Percentiles rank a stretch among this genome's conserved stretches.
These are phyloP conservation scores for Rhodinocichla rosea DNA, from an alignment of 2,113 vertebrate species.

Conservation along the genomic window DNA sequence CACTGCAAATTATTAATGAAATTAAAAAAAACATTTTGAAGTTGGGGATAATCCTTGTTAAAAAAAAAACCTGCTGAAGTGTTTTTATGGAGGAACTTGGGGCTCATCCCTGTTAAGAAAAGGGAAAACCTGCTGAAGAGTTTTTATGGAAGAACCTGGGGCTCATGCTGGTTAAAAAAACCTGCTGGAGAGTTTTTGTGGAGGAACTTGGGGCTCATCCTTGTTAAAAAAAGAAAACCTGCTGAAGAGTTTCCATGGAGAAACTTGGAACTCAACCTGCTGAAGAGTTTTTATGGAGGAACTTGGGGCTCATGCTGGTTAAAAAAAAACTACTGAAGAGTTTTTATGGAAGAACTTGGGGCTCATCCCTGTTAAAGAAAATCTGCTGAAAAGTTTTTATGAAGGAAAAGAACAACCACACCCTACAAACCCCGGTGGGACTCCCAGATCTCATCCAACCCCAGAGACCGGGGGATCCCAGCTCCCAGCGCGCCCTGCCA, in stretches of 20 bases:
- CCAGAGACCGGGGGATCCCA: background rate
- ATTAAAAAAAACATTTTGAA: background rate
- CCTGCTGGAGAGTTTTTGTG: accelerated
- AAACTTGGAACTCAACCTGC: background rate
- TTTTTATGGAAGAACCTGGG: accelerated
- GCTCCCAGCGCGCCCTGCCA: too few species aligned
- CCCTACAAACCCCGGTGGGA: background rate
- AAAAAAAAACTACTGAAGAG: background rate
- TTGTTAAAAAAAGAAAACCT: background rate
- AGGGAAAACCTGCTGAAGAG: too few species aligned
- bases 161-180: background rate
- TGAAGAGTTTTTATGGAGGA: background rate
- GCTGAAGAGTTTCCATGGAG: background rate
- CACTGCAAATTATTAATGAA: accelerated
- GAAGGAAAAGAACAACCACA: background rate
- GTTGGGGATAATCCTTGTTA: background rate
- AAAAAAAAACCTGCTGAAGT: background rate
- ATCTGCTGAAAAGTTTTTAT: accelerated
- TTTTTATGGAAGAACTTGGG: accelerated
- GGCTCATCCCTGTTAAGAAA: background rate
- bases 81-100: background rate
- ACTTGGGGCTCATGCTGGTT: background rate
- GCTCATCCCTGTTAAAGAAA: background rate
- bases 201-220: background rate
- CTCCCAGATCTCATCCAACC: accelerated